A percentile compares a stretch with the other conserved stretches of the same genome.
Conservation (phyloP, 2,797 vertebrate genomes). For the Siniperca obscura region DNA sequence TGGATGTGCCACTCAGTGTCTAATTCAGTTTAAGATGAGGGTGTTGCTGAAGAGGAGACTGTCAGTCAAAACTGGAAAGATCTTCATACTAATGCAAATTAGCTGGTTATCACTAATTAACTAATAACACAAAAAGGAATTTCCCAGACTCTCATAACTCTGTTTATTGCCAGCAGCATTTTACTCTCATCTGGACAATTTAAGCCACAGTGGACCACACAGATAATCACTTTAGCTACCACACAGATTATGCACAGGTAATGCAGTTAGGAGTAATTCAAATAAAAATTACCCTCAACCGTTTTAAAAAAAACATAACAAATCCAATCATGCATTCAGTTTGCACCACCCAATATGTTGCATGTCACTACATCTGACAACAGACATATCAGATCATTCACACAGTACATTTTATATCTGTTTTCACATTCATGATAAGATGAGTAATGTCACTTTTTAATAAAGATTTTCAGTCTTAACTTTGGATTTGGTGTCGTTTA, state of each 20-base stretch:
- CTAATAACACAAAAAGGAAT: neutral
- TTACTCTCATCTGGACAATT: neutral
- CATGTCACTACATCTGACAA: neutral
- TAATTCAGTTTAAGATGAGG: neutral
- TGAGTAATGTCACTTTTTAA: constrained; percentile 11
- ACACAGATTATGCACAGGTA: neutral
- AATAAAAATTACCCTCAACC: neutral
- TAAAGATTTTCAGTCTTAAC: neutral
- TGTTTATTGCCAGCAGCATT: neutral
- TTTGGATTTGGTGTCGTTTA: constrained; percentile 5
- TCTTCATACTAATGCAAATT: constrained; percentile 21
- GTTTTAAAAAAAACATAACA: neutral
- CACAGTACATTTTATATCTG: neutral
- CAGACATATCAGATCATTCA: neutral
- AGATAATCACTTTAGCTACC: constrained; percentile 3
- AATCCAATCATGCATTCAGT: neutral
- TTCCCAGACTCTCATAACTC: constrained; percentile 17
- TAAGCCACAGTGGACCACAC: neutral
- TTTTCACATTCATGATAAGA: neutral
- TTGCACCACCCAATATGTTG: neutral
- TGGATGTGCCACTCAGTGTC: neutral
- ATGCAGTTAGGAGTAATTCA: neutral
- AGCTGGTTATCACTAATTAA: constrained; percentile 11
- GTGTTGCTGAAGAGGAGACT: neutral
- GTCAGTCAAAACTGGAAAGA: neutral